Conservation (phyloP, 2,113 vertebrate genomes). For the Corydoras maculifer region DNA sequence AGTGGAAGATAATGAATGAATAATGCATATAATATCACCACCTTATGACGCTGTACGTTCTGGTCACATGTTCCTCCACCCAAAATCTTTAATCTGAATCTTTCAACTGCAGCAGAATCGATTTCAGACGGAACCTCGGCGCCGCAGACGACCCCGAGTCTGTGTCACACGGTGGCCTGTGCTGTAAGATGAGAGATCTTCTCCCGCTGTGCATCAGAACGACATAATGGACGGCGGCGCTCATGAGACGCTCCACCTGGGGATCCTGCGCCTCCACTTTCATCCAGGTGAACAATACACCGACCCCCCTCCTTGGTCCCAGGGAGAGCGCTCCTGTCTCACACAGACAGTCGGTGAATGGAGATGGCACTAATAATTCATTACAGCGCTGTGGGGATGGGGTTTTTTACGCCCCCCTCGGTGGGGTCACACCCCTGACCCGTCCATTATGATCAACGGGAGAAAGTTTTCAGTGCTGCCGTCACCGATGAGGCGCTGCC, state of each 20-base stretch:
- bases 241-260: conserved; percentile 6
- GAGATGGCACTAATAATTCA: conserved; percentile 71
- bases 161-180: not conserved
- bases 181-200: conserved; percentile 8
- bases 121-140: too few species aligned
- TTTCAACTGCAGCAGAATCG: too few species aligned
- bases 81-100: too few species aligned
- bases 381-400: conserved; percentile 46
- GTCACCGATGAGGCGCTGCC: too few species aligned
- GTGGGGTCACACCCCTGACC: conserved; percentile 52
- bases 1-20: too few species aligned
- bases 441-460: conserved; percentile 51
- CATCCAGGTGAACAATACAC: conserved; percentile 55
- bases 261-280: conserved; percentile 32
- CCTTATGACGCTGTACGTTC: too few species aligned
- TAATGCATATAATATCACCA: too few species aligned
- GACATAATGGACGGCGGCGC: not conserved
- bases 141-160: too few species aligned
- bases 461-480: too few species aligned
- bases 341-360: conserved; percentile 43
- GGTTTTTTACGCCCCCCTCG: conserved; percentile 50
- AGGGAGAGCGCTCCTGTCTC: conserved; percentile 35
- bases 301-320: conserved; percentile 39
- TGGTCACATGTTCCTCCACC: too few species aligned
- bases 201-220: not conserved